phyloP scores from a whole-genome alignment of 23 tunicate genomes.

The Trididemnum clinides region DNA sequence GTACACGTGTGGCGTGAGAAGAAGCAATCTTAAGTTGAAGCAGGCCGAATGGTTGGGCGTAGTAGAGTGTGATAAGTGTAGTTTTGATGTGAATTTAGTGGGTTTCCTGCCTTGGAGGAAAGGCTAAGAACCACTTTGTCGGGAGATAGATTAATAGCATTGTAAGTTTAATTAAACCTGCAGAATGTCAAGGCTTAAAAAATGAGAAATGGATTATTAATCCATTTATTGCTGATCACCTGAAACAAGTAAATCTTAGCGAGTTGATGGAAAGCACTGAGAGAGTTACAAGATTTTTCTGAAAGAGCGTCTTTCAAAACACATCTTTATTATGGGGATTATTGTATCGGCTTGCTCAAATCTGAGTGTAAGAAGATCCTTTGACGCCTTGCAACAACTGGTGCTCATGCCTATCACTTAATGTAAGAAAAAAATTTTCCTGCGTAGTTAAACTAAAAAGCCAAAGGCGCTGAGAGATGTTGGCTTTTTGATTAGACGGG shows the following conservation, averaged over 20 bases:
- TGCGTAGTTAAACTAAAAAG: constrained; percentile 43
- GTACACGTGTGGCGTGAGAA: no score
- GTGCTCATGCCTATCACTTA: constrained; percentile 45
- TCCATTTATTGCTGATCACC: constrained; percentile 35
- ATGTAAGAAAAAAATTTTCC: constrained; percentile 29
- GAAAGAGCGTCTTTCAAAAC: constrained; percentile 27
- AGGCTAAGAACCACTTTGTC: no score
- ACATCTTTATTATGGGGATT: constrained; percentile 29
- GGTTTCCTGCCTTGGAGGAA: no score
- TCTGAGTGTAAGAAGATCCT: constrained; percentile 41
- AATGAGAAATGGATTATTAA: constrained; percentile 27
- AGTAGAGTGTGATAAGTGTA: no score
- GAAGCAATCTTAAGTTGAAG: no score
- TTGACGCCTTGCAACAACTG: constrained; percentile 42
- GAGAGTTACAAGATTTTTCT: constrained; percentile 12
- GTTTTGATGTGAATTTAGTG: no score
- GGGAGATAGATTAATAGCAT: no score
- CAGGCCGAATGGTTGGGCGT: no score
- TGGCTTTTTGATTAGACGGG: constrained; percentile 40
- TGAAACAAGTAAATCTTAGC: constrained; percentile 26
- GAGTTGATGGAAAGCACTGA: constrained; percentile 23
- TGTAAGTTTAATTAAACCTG: no score
- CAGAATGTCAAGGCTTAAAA: constrained; percentile 31
- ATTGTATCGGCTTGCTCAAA: constrained; percentile 41
- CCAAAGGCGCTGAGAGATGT: constrained; percentile 50